These are phyloP conservation scores for Pseudonaja textilis DNA, from an alignment of 2,113 vertebrate genomes.

Conservation along the genomic window DNA sequence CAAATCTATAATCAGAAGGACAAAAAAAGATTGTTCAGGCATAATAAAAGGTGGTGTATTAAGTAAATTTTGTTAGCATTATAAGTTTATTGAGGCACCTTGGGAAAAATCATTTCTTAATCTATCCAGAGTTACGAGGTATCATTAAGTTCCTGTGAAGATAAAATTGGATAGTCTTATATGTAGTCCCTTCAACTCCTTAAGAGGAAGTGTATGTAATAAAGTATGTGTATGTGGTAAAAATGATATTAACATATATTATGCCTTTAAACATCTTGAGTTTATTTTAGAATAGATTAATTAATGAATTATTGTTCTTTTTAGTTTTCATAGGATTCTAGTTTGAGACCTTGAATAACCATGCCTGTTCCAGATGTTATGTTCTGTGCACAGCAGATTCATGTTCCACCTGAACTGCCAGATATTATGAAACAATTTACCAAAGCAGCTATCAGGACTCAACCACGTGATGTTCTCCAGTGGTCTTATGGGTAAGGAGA, in stretches of 20 bases:
- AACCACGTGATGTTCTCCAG: constrained; percentile 82
- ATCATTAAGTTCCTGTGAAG: not conserved
- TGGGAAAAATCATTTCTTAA: not conserved
- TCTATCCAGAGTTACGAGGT: not conserved
- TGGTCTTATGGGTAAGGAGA: constrained; percentile 85
- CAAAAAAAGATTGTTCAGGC: too few relatives aligned
- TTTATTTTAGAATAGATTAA: not conserved
- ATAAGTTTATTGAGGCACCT: not conserved
- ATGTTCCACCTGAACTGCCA: constrained; percentile 83
- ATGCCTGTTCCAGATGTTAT: constrained; percentile 86
- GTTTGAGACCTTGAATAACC: constrained; percentile 35
- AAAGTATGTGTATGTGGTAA: too few relatives aligned
- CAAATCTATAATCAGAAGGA: not conserved
- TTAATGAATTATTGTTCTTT: not conserved
- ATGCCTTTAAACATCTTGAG: not conserved
- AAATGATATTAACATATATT: not conserved
- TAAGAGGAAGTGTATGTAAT: not conserved
- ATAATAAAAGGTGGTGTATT: not conserved
- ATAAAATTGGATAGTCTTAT: not conserved
- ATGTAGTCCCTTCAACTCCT: not conserved
- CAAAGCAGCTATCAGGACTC: constrained; percentile 87
- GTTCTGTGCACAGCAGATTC: constrained; percentile 89
- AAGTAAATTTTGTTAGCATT: not conserved
- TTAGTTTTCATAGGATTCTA: constrained; percentile 4
- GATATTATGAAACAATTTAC: constrained; percentile 89